Evolutionary conservation across 53 echinoderm and acorn worm species (phyloP).

Genomic region (Actinopyga echinites): DNA sequence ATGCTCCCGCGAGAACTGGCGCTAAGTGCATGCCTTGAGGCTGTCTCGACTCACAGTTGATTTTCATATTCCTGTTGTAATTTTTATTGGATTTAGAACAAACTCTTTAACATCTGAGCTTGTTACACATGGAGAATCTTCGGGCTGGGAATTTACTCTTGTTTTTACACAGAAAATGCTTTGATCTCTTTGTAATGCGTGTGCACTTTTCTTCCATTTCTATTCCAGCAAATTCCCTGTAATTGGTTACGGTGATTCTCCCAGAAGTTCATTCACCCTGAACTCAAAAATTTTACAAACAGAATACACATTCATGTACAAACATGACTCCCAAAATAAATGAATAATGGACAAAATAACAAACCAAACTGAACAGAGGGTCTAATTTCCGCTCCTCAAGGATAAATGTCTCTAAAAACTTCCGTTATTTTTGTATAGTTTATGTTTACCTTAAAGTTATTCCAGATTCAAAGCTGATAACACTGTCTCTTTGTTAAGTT

Average conservation of each 20-base stretch:
- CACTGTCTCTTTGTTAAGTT: too few species aligned
- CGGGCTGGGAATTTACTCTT: conserved; percentile 21
- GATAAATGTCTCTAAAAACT: too few species aligned
- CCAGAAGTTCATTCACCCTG: conserved; percentile 20
- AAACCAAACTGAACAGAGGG: too few species aligned
- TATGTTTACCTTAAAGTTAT: too few species aligned
- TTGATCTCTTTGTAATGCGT: conserved; percentile 29
- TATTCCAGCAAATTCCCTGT: neutral
- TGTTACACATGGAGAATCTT: conserved; percentile 9
- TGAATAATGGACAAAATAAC: neutral
- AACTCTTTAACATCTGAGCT: neutral
- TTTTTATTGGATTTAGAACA: conserved; percentile 28
- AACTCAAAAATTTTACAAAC: neutral
- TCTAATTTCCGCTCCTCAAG: too few species aligned
- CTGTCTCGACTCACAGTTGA: neutral
- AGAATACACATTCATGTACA: neutral
- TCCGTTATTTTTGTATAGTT: too few species aligned
- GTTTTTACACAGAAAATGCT: conserved; percentile 20
- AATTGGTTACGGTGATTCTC: neutral
- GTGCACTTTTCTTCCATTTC: conserved; percentile 3
- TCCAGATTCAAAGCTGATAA: too few species aligned
- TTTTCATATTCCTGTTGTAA: conserved; percentile 4
- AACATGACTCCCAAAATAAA: neutral
- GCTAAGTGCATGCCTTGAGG: conserved; percentile 23
- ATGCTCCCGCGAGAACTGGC: conserved; percentile 6